Evolutionary conservation across 1,140 invertebrate species (phyloP), one percentile per base, ranked within the genome.

Genomic region (Diabrotica virgifera): DNA sequence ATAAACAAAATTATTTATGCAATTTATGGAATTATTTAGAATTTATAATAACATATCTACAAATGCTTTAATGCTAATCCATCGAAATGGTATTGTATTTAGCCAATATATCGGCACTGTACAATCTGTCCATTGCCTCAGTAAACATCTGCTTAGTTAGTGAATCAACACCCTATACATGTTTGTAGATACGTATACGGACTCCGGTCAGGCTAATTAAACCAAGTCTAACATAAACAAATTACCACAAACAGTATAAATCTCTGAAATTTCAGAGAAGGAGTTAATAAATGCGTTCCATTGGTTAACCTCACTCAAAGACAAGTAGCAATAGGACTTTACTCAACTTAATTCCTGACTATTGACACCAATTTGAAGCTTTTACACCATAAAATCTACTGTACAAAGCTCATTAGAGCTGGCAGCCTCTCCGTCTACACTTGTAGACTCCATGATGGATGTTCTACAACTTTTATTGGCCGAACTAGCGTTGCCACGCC

Each of bases 371-470:
- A 67, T 67, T 70, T 70, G 63, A 70, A 65, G 62, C 63, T 64
- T 70, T 70, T 66, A 63, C 68, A 67, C 65, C 65, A 62, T 63
- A 63, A 70, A 70, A 70, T 70, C 62, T 62, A 64, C 63, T 52
- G 63, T 62, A 63, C 61, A 63, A 53, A 63, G 63, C 68, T 70
- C 65, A 70, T 70, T 67, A 70, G 62, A 64, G 65, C 64, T 70
- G 68, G 59, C 68, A 64, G 65, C 58, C 67, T 61, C 63, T 68
- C 66, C 52, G 59, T 70, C 66, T 57, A 63, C 67, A 65, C 64
- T 62, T 65, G 59, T 64, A 58, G 71, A 74, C 70, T 74, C 72
- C 72, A 74, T 74, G 72, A 72, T 74, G 72, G 72, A 70, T 68
- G 65, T 36, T 58, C 13, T 54, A 10, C 24, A 51, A 24, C 10